A percentile compares a stretch with the other conserved stretches of the same genome.
phyloP scores from a whole-genome alignment of 1,140 invertebrate genomes.

The Hylaeus anthracinus region DNA sequence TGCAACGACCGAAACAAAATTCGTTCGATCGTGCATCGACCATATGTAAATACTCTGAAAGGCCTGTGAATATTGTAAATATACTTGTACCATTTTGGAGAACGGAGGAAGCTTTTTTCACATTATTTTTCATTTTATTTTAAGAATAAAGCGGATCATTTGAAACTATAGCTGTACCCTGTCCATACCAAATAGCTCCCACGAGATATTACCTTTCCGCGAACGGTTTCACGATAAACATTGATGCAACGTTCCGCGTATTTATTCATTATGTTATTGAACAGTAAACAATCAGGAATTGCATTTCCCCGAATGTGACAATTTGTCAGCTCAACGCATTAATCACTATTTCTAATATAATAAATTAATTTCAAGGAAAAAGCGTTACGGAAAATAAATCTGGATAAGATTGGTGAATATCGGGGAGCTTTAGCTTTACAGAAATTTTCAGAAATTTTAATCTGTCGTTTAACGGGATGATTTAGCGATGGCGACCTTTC shows the following conservation, averaged over 20 bases:
- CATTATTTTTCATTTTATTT: slow-evolving; percentile 58
- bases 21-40: too few relatives aligned
- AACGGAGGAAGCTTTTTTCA: background rate
- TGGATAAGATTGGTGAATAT: too few relatives aligned
- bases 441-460: too few relatives aligned
- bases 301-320: background rate
- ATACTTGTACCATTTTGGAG: slow-evolving; percentile 46
- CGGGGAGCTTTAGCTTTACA: too few relatives aligned
- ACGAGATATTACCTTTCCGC: background rate
- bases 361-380: too few relatives aligned
- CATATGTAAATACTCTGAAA: slow-evolving; percentile 9
- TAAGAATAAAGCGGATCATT: slow-evolving; percentile 46
- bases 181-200: background rate
- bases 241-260: too few relatives aligned
- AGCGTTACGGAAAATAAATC: too few relatives aligned
- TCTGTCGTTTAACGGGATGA: background rate
- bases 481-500: background rate
- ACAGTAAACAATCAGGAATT: background rate
- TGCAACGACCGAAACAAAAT: too few relatives aligned
- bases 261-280: background rate
- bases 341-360: too few relatives aligned
- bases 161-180: background rate
- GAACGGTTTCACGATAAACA: too few relatives aligned
- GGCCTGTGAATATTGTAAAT: slow-evolving; percentile 64
- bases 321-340: background rate